Conservation (phyloP, 2,888 invertebrate species). For the Reticulitermes lucifugus region DNA sequence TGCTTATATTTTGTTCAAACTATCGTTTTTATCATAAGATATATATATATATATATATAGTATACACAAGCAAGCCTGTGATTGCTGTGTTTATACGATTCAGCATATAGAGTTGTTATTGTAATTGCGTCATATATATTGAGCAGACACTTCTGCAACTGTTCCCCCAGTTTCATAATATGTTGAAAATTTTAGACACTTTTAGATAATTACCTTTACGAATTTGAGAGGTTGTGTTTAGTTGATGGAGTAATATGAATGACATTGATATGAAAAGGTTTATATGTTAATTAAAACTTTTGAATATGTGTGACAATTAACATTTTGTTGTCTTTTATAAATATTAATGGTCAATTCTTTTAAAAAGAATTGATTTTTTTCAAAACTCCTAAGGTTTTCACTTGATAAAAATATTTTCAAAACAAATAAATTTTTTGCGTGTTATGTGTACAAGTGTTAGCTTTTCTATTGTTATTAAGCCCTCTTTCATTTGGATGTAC, state of each 20-base stretch:
- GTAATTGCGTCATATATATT: too few species aligned
- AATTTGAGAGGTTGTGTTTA: not conserved
- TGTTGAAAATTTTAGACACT: too few species aligned
- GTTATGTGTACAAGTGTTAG: not conserved
- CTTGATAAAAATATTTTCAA: not conserved
- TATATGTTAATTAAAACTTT: not conserved
- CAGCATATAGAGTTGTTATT: too few species aligned
- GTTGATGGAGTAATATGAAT: not conserved
- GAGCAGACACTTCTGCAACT: too few species aligned
- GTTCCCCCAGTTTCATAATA: too few species aligned
- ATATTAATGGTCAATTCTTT: constrained; percentile 7
- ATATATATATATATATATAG: too few species aligned
- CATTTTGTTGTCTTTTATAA: not conserved
- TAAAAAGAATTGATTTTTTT: not conserved
- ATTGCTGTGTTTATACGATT: too few species aligned
- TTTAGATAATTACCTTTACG: not conserved
- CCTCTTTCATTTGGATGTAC: not conserved
- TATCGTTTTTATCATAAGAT: too few species aligned
- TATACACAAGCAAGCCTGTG: too few species aligned
- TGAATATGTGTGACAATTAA: not conserved
- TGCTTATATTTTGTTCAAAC: too few species aligned
- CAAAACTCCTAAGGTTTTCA: not conserved
- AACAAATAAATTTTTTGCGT: not conserved
- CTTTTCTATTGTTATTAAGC: not conserved
- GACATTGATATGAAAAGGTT: not conserved